Evolutionary conservation across 2,113 vertebrate genomes (phyloP).

Genomic region (Passer montanus): DNA sequence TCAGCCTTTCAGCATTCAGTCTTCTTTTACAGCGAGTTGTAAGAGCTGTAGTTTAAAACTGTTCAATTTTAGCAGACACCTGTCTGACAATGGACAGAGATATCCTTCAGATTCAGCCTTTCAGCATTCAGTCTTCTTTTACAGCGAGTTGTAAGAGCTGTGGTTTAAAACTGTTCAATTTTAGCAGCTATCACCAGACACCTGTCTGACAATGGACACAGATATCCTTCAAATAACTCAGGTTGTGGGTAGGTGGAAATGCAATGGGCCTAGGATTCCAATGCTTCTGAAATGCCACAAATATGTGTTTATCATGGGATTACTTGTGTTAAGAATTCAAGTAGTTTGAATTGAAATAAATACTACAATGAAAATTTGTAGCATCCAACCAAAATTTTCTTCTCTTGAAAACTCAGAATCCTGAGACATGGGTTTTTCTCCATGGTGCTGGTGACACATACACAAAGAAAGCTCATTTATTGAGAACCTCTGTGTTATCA

Average conservation of each 20-base stretch:
- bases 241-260: fast-evolving
- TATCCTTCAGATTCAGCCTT: neutral
- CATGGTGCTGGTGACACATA: neutral
- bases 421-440: neutral
- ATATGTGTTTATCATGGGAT: neutral
- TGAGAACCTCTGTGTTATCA: neutral
- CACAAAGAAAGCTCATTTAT: neutral
- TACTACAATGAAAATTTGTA: neutral
- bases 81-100: neutral
- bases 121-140: neutral
- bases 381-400: neutral
- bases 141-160: too few species aligned
- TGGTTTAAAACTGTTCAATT: neutral
- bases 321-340: neutral
- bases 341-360: neutral
- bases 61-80: too few species aligned
- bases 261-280: neutral
- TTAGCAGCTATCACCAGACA: neutral
- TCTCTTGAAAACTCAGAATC: neutral
- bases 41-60: too few species aligned
- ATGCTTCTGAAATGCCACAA: neutral
- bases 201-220: neutral
- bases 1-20: neutral
- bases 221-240: neutral
- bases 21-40: neutral